phyloP scores from a whole-genome alignment of 2,797 vertebrate species.

The Bradypodion ventrale region DNA sequence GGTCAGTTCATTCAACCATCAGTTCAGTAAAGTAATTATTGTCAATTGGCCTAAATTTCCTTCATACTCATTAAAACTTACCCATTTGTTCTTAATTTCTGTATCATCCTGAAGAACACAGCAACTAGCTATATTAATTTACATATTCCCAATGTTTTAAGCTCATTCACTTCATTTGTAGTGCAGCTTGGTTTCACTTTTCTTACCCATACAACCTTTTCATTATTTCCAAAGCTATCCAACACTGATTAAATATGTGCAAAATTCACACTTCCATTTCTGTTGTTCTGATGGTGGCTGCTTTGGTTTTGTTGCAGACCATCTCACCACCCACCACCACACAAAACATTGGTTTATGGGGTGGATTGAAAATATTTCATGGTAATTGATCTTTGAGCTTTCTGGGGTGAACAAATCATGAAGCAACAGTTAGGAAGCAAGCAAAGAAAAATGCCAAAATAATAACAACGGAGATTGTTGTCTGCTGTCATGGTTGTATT shows the following conservation, averaged over 20 bases:
- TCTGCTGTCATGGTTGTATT: neutral
- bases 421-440: neutral
- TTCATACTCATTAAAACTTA: constrained; percentile 58
- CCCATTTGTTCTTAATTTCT: constrained; percentile 57
- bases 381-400: neutral
- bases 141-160: neutral
- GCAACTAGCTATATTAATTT: neutral
- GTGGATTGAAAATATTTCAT: neutral
- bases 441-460: neutral
- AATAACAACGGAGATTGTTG: neutral
- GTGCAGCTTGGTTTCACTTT: neutral
- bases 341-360: neutral
- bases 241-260: neutral
- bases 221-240: neutral
- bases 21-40: constrained; percentile 39
- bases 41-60: constrained; percentile 57
- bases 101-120: neutral
- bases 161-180: neutral
- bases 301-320: neutral
- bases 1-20: neutral
- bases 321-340: neutral
- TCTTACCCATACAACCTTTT: neutral
- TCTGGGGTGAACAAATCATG: neutral
- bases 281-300: neutral
- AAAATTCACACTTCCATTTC: neutral